phyloP scores from a whole-genome alignment of 2,113 vertebrate genomes.

The Origma solitaria region DNA sequence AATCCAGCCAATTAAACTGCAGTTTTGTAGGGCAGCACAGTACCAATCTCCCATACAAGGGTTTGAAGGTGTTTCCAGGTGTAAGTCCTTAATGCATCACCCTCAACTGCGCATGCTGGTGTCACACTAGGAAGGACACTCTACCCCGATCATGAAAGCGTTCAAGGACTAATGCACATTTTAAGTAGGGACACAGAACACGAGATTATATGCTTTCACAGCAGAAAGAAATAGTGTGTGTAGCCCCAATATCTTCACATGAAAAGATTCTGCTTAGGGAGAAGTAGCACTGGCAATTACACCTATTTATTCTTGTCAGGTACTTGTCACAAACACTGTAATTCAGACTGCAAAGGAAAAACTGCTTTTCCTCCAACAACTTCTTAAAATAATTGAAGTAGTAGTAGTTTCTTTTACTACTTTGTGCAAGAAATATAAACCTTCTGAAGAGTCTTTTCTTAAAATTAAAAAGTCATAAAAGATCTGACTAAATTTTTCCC shows the following conservation, averaged over 20 bases:
- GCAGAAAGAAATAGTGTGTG: background rate
- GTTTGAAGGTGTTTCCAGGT: background rate
- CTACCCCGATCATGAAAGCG: background rate
- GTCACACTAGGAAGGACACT: background rate
- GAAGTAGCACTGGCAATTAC: background rate
- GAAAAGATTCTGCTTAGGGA: background rate
- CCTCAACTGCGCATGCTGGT: background rate
- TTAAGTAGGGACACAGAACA: background rate
- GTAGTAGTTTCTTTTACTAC: background rate
- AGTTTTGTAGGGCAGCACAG: background rate
- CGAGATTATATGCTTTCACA: background rate
- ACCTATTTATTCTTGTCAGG: background rate
- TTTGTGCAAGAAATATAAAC: background rate
- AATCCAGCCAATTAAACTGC: background rate
- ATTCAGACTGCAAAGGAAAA: background rate
- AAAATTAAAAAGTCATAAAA: background rate
- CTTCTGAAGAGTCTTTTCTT: background rate
- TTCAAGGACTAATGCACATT: background rate
- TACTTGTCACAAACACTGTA: background rate
- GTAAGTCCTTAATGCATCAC: background rate
- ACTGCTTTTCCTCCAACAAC: background rate
- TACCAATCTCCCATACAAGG: fast-evolving
- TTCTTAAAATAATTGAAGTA: background rate
- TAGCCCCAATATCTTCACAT: background rate
- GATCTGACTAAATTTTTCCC: background rate